These are phyloP conservation scores for Andrena dorsata DNA, from an alignment of 2,888 invertebrate genomes.

Conservation along the genomic window DNA sequence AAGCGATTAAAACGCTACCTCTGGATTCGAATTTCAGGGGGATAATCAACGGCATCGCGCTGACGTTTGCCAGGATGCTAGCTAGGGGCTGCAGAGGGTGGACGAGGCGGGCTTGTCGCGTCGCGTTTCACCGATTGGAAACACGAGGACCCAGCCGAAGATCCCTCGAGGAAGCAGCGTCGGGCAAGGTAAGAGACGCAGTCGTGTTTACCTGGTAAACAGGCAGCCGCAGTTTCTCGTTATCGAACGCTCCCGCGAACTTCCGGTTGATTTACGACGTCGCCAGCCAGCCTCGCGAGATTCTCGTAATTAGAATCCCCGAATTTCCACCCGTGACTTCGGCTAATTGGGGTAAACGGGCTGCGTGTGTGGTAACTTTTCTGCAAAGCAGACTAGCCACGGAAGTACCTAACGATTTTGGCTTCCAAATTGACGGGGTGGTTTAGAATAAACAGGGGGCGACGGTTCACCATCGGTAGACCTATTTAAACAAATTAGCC, in stretches of 20 bases:
- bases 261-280: conserved; percentile 33
- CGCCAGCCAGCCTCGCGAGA: conserved; percentile 9
- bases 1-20: no score
- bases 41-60: no score
- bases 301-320: conserved; percentile 51
- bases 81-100: not conserved
- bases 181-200: conserved; percentile 12
- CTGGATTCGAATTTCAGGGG: no score
- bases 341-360: conserved; percentile 31
- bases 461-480: no score
- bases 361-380: not conserved
- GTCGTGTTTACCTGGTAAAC: conserved; percentile 51
- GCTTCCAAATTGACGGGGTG: no score
- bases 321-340: conserved; percentile 6
- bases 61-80: not conserved
- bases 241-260: conserved; percentile 38
- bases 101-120: not conserved
- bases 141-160: conserved; percentile 5
- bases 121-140: not conserved
- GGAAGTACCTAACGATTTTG: not conserved
- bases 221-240: conserved; percentile 45
- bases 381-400: no score
- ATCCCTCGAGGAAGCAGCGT: conserved; percentile 12
- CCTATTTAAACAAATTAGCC: no score
- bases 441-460: no score